phyloP scores from a whole-genome alignment of 2,888 invertebrate species.

The Pterostichus madidus region DNA sequence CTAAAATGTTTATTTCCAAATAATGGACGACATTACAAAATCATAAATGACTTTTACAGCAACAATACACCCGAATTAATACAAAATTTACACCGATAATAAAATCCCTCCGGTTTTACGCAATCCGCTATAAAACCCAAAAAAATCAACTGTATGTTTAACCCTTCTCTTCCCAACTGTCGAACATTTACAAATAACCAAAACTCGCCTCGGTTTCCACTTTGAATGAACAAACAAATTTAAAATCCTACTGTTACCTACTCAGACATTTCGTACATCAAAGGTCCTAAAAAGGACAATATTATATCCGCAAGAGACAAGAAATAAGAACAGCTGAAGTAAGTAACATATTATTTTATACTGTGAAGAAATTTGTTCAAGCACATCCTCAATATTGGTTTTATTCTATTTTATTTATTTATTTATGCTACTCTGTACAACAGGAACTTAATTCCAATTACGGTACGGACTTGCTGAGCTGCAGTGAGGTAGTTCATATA shows the following conservation, averaged over 20 bases:
- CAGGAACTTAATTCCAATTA: no score
- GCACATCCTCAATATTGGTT: no score
- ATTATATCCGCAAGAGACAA: no score
- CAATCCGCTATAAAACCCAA: slow-evolving; percentile 30
- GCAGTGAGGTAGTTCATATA: no score
- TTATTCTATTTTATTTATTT: no score
- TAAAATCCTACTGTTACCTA: slow-evolving; percentile 40
- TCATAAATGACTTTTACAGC: slow-evolving; percentile 41
- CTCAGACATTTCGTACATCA: slow-evolving; percentile 13
- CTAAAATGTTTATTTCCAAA: slow-evolving; percentile 33
- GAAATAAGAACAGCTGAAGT: no score
- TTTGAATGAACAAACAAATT: slow-evolving; percentile 31
- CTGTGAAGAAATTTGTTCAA: no score
- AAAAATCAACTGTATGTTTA: slow-evolving; percentile 20
- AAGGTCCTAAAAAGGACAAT: no score
- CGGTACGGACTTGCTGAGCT: no score
- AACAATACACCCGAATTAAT: slow-evolving; percentile 28
- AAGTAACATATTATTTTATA: no score
- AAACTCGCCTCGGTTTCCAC: not conserved
- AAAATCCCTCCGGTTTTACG: slow-evolving; percentile 17
- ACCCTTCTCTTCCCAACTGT: slow-evolving; percentile 1
- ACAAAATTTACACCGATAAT: slow-evolving; percentile 37
- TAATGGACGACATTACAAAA: slow-evolving; percentile 35
- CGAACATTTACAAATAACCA: slow-evolving; percentile 6
- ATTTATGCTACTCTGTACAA: no score